Evolutionary conservation across 2,797 vertebrate genomes (phyloP), one percentile per base, ranked within the genome.

Genomic region (Pipistrellus pygmaeus): DNA sequence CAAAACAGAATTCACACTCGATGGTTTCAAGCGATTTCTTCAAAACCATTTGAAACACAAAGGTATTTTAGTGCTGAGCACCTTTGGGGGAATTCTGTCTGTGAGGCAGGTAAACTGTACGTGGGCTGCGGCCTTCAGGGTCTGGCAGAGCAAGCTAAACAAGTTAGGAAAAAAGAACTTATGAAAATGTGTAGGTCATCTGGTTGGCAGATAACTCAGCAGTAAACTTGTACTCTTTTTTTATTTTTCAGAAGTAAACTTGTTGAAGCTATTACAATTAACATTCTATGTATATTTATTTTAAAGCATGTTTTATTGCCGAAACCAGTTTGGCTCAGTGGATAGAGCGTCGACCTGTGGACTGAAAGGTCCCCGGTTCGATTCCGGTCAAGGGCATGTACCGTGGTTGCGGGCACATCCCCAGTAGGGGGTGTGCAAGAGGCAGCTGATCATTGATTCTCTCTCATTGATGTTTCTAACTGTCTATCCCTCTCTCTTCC

Each of bases 21-120:
- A 46, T n/a, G 48, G 78, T 35, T 30, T 82, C 62, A 86, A 91
- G 62, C 53, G n/a, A 44, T 76, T 86, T 88, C 66, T 90, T 93
- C 53, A 83, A 95, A 92, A 53, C 30, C 48, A 11, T 38, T 35
- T 71, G 81, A 90, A 91, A 88, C 23, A 89, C 27, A 51, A 80
- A 60, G 6, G 0, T 55, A 38, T 78, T 76, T 71, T 72, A 68
- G 25, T 83, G 66, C 86, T 72, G 13, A 64, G 55, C 1, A 38
- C 18, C 10, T 41, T 46, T 27, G 17, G 57, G 78, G 17, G 17
- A 71, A 82, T 66, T 82, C 10, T 30, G 35, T 82, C 10, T 30
- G 35, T 2, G 15, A 66, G 46, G 60, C 18, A 83, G 41, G 46
- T 62, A 71, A 80, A 76, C 20, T 32, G 7, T 27, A 66, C 5